phyloP scores from a whole-genome alignment of 1,140 invertebrate genomes.

The Papilio helenus region DNA sequence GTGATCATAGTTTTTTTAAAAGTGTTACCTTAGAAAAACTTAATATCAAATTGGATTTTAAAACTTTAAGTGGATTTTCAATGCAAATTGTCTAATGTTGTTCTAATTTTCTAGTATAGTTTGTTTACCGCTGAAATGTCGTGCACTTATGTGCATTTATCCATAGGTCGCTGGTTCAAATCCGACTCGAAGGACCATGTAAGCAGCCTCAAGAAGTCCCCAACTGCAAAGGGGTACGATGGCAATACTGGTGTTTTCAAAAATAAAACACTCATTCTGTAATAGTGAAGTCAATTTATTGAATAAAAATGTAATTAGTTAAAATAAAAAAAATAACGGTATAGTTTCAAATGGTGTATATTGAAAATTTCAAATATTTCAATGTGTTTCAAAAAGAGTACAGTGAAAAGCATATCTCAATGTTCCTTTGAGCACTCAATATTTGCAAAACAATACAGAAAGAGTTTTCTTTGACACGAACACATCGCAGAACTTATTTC shows the following conservation, averaged over 20 bases:
- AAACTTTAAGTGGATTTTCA: not conserved
- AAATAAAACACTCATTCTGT: no score
- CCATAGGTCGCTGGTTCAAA: conserved; percentile 49
- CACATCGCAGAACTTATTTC: conserved; percentile 8
- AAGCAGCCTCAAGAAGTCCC: no score
- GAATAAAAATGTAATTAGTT: no score
- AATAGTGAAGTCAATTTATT: no score
- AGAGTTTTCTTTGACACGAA: not conserved
- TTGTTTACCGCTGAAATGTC: no score
- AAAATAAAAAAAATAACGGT: no score
- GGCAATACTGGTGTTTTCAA: no score
- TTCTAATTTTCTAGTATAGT: no score
- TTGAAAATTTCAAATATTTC: not conserved
- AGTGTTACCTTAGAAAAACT: not conserved
- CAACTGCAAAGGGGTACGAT: no score
- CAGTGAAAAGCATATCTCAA: not conserved
- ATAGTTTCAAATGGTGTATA: not conserved
- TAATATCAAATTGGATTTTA: not conserved
- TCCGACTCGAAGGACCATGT: conserved; percentile 64
- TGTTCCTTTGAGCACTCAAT: conserved; percentile 14
- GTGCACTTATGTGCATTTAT: no score
- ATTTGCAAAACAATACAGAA: conserved; percentile 10
- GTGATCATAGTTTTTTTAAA: not conserved
- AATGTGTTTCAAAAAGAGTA: not conserved
- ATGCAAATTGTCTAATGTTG: no score